These are phyloP conservation scores for Alectura lathami DNA, from an alignment of 2,113 vertebrate species.

Conservation along the genomic window DNA sequence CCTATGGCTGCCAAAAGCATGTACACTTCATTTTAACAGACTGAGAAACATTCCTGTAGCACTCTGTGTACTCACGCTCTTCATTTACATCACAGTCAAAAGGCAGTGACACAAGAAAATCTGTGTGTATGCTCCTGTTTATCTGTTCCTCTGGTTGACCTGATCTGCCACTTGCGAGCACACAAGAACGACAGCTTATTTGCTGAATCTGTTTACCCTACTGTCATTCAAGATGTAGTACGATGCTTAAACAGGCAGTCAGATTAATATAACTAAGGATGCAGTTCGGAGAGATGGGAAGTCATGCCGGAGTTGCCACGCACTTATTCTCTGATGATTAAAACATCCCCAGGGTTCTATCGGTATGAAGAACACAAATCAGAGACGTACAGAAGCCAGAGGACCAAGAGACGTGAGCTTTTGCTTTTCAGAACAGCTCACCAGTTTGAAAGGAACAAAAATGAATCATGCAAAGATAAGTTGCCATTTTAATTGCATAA, in stretches of 20 bases:
- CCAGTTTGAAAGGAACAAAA: background rate
- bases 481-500: conserved; percentile 40
- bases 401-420: background rate
- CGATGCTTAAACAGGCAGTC: conserved; percentile 13
- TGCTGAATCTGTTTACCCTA: conserved; percentile 33
- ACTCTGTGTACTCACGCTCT: background rate
- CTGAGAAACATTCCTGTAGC: background rate
- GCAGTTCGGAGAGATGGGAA: background rate
- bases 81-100: background rate
- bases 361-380: background rate
- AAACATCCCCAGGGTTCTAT: background rate
- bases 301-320: background rate
- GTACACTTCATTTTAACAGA: background rate
- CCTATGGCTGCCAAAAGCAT: background rate
- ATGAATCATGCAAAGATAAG: background rate
- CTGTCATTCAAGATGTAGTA: conserved; percentile 5
- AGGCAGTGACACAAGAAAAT: conserved; percentile 8
- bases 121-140: background rate
- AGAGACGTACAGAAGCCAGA: background rate
- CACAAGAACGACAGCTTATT: background rate
- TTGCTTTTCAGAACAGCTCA: conserved; percentile 17
- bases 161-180: background rate
- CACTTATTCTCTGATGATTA: background rate
- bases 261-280: conserved; percentile 34
- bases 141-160: conserved; percentile 36